Evolutionary conservation across 2,888 invertebrate genomes (phyloP).

Genomic region (Cepaea hortensis): DNA sequence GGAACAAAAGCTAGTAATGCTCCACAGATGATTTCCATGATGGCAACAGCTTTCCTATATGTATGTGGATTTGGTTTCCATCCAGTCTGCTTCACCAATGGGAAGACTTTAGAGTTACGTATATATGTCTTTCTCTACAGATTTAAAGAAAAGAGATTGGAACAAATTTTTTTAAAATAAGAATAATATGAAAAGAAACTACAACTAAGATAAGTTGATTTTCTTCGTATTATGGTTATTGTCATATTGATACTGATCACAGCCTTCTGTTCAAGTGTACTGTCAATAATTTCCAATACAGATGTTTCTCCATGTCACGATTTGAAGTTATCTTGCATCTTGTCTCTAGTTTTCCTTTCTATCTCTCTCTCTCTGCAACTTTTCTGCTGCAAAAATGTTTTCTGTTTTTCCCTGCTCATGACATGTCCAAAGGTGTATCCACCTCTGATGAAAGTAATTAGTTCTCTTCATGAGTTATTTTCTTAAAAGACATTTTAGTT

Average conservation of each 20-base stretch:
- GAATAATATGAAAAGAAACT: too few relatives aligned
- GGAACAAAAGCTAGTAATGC: slow-evolving; percentile 73
- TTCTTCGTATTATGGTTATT: too few relatives aligned
- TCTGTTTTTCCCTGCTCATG: neutral
- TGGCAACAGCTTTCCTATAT: slow-evolving; percentile 73
- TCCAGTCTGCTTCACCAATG: slow-evolving; percentile 70
- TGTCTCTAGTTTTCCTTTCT: neutral
- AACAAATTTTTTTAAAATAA: too few relatives aligned
- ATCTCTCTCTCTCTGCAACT: neutral
- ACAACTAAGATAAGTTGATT: too few relatives aligned
- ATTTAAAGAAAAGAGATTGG: slow-evolving; percentile 51
- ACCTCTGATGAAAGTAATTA: too few relatives aligned
- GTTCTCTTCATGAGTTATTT: too few relatives aligned
- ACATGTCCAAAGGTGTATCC: neutral
- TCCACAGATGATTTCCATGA: slow-evolving; percentile 74
- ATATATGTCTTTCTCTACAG: slow-evolving; percentile 75
- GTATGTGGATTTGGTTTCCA: slow-evolving; percentile 75
- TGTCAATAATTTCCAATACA: too few relatives aligned
- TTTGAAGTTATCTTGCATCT: neutral
- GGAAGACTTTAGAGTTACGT: slow-evolving; percentile 75
- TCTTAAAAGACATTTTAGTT: neutral
- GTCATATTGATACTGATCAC: too few relatives aligned
- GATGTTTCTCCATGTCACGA: too few relatives aligned
- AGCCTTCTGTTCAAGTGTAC: too few relatives aligned
- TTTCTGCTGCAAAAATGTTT: neutral